Evolutionary conservation across 2,888 invertebrate genomes (phyloP).

Genomic region (Zonitis immaculata): DNA sequence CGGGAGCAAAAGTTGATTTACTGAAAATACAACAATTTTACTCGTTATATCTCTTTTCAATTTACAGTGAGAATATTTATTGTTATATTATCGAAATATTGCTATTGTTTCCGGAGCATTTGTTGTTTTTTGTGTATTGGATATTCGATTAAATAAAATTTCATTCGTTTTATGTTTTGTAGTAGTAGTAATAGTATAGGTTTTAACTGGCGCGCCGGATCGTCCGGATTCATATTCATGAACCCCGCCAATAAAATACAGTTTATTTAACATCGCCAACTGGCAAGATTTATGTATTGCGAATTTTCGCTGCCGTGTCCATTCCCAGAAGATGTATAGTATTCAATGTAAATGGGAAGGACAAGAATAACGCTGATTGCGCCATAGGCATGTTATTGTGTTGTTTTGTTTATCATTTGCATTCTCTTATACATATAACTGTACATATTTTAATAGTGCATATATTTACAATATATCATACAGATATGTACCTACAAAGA

Average conservation of each 20-base stretch:
- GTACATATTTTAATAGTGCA: too few relatives aligned
- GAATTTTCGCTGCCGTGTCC: slow-evolving; percentile 39
- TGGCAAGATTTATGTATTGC: slow-evolving; percentile 42
- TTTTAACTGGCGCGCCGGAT: slow-evolving; percentile 6
- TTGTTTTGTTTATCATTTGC: neutral
- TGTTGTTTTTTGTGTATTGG: too few relatives aligned
- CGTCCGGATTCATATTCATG: slow-evolving; percentile 41
- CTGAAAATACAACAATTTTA: too few relatives aligned
- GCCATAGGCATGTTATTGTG: slow-evolving; percentile 4
- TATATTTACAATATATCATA: too few relatives aligned
- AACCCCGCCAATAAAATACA: slow-evolving; percentile 40
- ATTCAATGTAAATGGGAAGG: slow-evolving; percentile 46
- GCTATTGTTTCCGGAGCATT: slow-evolving; percentile 27
- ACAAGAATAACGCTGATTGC: slow-evolving; percentile 44
- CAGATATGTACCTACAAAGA: too few relatives aligned
- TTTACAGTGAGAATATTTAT: too few relatives aligned
- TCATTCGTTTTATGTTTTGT: slow-evolving; percentile 25
- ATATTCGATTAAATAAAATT: slow-evolving; percentile 32
- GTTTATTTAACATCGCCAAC: slow-evolving; percentile 40
- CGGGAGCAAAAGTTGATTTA: neutral
- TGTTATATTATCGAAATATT: slow-evolving; percentile 3
- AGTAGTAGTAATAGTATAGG: neutral
- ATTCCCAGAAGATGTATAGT: slow-evolving; percentile 44
- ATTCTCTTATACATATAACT: neutral
- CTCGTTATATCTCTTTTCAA: too few relatives aligned